Conservation (phyloP, 53 echinoderm and acorn worm genomes). For the Apostichopus leukothele region DNA sequence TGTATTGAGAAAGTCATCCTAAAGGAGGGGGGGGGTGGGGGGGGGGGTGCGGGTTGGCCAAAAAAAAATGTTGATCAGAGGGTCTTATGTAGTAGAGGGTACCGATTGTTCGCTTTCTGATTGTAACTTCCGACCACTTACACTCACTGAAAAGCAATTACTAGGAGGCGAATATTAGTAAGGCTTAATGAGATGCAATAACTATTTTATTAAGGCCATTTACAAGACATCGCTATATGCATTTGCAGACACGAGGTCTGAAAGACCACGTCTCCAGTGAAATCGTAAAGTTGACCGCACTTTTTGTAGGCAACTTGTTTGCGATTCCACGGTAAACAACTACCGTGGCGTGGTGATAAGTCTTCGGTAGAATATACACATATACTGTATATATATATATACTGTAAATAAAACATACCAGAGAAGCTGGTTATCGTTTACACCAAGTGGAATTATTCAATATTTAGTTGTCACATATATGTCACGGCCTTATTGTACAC, state of each 20-base stretch:
- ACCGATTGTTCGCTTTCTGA: background rate
- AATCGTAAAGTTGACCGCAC: background rate
- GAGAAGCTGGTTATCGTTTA: too few relatives aligned
- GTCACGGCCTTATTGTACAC: too few relatives aligned
- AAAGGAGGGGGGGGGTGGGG: background rate
- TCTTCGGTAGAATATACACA: too few relatives aligned
- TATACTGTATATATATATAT: too few relatives aligned
- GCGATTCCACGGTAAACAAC: too few relatives aligned
- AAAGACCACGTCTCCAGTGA: background rate
- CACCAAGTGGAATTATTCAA: too few relatives aligned
- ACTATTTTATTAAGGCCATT: background rate
- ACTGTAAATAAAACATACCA: too few relatives aligned
- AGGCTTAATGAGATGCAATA: background rate
- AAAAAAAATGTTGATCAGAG: background rate
- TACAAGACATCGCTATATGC: background rate
- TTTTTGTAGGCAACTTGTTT: background rate
- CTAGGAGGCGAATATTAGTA: background rate
- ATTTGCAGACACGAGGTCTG: background rate
- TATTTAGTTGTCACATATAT: too few relatives aligned
- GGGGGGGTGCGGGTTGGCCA: background rate
- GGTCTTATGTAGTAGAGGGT: background rate
- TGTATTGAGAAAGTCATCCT: background rate
- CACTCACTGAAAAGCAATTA: background rate
- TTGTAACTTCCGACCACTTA: slow-evolving; percentile 26
- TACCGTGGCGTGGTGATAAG: too few relatives aligned